These are phyloP conservation scores for Heliocidaris erythrogramma DNA, from an alignment of 35 echinoderm and acorn worm species.

Conservation along the genomic window DNA sequence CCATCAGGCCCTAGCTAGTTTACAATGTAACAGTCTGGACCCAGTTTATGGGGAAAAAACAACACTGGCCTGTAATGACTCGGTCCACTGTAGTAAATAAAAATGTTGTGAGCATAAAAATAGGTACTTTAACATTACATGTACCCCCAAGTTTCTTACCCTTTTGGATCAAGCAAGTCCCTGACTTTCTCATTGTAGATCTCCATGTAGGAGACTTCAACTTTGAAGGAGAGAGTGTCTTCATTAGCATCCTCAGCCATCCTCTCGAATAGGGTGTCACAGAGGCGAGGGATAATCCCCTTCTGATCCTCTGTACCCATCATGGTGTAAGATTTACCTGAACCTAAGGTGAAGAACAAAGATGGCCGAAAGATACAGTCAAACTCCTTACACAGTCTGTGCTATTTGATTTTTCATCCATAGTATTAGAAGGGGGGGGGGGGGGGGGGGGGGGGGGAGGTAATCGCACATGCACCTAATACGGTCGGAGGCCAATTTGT, in stretches of 20 bases:
- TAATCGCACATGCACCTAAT: no score
- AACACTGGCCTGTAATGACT: no score
- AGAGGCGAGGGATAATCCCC: constrained; percentile 92
- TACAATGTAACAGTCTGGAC: no score
- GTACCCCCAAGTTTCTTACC: constrained; percentile 59
- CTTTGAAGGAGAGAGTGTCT: constrained; percentile 84
- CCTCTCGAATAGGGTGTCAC: constrained; percentile 88
- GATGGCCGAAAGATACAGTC: background rate
- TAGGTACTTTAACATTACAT: no score
- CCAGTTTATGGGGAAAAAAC: no score
- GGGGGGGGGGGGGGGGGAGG: no score
- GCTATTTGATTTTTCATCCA: no score
- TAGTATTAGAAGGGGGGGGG: no score
- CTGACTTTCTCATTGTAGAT: constrained; percentile 99
- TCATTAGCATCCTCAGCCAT: constrained; percentile 60
- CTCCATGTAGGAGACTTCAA: constrained; percentile 99
- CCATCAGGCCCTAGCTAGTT: no score
- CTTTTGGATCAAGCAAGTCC: constrained; percentile 94
- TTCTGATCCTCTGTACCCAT: constrained; percentile 93
- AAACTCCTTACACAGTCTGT: background rate
- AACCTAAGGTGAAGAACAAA: constrained; percentile 53
- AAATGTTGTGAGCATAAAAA: no score
- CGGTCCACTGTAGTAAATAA: no score
- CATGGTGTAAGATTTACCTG: constrained; percentile 95
- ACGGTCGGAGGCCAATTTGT: no score